Evolutionary conservation across 2,113 vertebrate species (phyloP), one percentile per base, ranked within the genome.

Genomic region (Scomber scombrus): DNA sequence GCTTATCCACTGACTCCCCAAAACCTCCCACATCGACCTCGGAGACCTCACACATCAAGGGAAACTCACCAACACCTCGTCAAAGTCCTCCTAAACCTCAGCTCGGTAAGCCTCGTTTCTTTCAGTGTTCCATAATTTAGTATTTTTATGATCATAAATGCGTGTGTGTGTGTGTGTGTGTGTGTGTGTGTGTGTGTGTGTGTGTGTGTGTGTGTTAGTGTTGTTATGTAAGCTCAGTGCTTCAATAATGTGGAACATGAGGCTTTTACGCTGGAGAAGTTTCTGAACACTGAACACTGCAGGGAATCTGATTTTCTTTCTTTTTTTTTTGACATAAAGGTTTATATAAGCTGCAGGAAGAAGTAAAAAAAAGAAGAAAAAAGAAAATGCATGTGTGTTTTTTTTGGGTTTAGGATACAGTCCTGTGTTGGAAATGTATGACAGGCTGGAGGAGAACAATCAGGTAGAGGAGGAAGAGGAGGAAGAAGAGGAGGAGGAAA

Each of bases 401-500:
- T 21, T 40, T 45, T 46, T n/a, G n/a, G n/a, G n/a, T n/a, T n/a
- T n/a, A 81, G 64, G 84, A 50, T 57, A 43, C 1, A 60, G 43
- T 51, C 66, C 19, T 71, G 73, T 83, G 72, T 54, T 62, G 86
- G 86, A 88, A 89, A 76, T 51, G 82, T 86, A 62, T 86, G 83
- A 80, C 71, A 80, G 83, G 43, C 73, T 68, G 61, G 62, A 61
- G 54, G 58, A 81, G 79, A 77, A 74, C 70, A n/a, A n/a, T n/a
- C n/a, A n/a, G 71, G 84, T 84, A 71, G 75, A 31, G 34, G 55
- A 55, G 15, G 26, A 49, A 10, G 46, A 15, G 31, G 15, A n/a
- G 12, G 45, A 12, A 15, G 13, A 12, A 12, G 16, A 73, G 71
- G 78, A 81, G 19, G 60, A 70, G 31, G 71, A 57, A 49, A 64